A percentile compares a stretch with the other conserved stretches of the same genome.
Conservation (phyloP, 2,113 vertebrate genomes). For the Petrocephalus microphthalmus region DNA sequence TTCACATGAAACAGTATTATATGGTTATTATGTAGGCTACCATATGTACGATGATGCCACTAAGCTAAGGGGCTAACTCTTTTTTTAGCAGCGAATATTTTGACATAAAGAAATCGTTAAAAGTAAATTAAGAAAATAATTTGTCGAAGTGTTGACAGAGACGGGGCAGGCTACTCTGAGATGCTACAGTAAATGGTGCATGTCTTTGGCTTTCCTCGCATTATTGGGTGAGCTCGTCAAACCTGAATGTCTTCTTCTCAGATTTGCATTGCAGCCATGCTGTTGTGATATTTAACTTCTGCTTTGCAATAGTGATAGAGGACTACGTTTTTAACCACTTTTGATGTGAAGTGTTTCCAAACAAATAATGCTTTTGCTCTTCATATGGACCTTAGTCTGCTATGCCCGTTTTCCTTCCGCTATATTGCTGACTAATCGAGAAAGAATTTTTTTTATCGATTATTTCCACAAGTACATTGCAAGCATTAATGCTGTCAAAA, state of each 20-base stretch:
- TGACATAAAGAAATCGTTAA: not conserved
- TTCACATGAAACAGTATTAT: too few relatives aligned
- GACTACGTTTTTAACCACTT: not conserved
- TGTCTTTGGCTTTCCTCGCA: too few relatives aligned
- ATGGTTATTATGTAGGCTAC: too few relatives aligned
- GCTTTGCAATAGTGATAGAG: not conserved
- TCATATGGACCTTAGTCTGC: not conserved
- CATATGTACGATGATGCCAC: not conserved
- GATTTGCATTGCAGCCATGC: not conserved
- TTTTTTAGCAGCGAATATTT: not conserved
- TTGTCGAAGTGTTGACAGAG: not conserved
- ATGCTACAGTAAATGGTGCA: not conserved
- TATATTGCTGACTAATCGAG: too few relatives aligned
- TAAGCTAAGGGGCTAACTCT: not conserved
- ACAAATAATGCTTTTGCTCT: not conserved
- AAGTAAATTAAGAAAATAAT: not conserved
- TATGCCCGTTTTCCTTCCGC: too few relatives aligned
- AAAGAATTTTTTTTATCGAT: too few relatives aligned
- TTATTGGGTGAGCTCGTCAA: not conserved
- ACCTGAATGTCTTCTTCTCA: not conserved
- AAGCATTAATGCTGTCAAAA: too few relatives aligned
- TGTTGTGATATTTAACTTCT: not conserved
- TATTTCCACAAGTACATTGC: too few relatives aligned
- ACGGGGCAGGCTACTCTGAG: not conserved
- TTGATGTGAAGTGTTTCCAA: not conserved